Base-by-base conservation (phyloP, 2,888 invertebrate species). In the Dilophus febrilis region DNA sequence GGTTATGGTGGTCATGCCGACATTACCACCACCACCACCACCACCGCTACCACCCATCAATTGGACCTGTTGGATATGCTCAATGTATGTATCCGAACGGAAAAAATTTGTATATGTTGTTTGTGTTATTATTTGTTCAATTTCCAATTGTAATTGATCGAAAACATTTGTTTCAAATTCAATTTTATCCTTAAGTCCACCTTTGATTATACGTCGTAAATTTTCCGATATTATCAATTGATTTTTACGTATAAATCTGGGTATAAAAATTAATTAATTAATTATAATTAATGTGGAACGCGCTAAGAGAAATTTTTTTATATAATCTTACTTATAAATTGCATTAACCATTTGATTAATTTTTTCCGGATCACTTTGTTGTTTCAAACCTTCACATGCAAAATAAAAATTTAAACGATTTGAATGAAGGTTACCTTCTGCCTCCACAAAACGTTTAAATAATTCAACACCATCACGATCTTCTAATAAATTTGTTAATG, bases 91-190 rank as follows among this genome's bases (percentile, higher is more conserved):
- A 54, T 92, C 91, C 51, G 91, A 91, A 51, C 81, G 81, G 48
- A 95, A 72, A 66, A 95, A 95, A 63, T 86, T 81, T 42, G 84
- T 85, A 67, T 94, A 94, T 45, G 86, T 83, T 44, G 86, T 82
- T 58, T 81, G 79, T 47, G 80, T 80, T 58, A 94, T 87, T 43
- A 81, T 74, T 33, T 74, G 71, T 56, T 88, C 88, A 53, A 71
- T 71, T 66, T 85, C 79, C 42, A 71, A 67, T 56, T 86, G 84
- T 64, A 84, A 86, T 49, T 74, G 73, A 61, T 91, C 87, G 61
- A 88, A 92, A 51, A 94, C 75, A 51, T 74, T 77, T 52, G 77
- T 74, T 62, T 77, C 82, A 52, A 77, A 72, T 51, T 68, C 67
- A 49, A 71, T 67, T 55, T 78, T 71, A 52, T 72, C 79, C 55